These are phyloP conservation scores for Otolemur garnettii DNA, from an alignment of 2,113 vertebrate genomes.

Conservation along the genomic window DNA sequence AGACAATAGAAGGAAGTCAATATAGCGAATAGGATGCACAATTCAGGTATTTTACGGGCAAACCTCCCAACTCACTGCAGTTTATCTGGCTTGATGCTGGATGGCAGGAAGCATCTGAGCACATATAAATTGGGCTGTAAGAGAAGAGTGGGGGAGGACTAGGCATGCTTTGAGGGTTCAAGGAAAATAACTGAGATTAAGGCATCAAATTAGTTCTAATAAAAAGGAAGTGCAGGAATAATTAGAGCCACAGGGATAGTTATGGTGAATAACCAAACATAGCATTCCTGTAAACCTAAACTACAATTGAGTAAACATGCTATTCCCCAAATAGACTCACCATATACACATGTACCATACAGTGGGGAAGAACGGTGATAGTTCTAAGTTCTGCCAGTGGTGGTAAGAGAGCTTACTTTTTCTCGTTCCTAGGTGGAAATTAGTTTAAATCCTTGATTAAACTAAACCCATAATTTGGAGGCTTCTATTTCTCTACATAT, in stretches of 20 bases:
- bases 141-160: background rate
- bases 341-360: background rate
- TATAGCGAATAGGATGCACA: background rate
- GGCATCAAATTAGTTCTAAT: background rate
- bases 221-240: background rate
- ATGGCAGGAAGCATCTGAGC: background rate
- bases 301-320: accelerated
- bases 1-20: background rate
- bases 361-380: background rate
- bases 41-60: background rate
- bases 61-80: background rate
- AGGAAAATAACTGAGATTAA: background rate
- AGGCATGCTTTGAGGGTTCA: background rate
- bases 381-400: background rate
- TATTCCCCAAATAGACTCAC: background rate
- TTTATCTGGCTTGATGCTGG: background rate
- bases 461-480: background rate
- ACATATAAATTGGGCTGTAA: background rate
- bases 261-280: background rate
- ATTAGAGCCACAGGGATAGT: background rate
- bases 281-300: background rate
- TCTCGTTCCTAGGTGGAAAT: background rate
- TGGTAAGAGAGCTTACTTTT: background rate
- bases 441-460: background rate
- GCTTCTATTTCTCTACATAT: background rate